A percentile compares a stretch with the other conserved stretches of the same genome.
These are phyloP conservation scores for Drosophila ohnishii DNA, from an alignment of 1,140 invertebrate genomes.

Conservation along the genomic window DNA sequence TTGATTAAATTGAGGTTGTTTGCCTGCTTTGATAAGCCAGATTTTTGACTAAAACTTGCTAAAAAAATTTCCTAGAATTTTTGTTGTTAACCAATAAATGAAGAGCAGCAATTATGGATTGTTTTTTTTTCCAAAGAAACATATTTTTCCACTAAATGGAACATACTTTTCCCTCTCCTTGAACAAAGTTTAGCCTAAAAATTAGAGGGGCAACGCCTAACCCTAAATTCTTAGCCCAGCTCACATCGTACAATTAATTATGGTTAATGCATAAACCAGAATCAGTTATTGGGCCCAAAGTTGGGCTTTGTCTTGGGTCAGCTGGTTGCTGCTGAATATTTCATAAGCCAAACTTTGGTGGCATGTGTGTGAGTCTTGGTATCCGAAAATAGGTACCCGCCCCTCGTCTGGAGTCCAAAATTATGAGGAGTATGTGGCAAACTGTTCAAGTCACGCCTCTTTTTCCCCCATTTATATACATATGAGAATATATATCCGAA, in stretches of 20 bases:
- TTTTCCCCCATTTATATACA: background rate
- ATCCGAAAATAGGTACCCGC: constrained; percentile 36
- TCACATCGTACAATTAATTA: constrained; percentile 30
- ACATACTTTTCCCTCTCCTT: background rate
- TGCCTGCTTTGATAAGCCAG: constrained; percentile 55
- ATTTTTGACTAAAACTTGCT: constrained; percentile 9
- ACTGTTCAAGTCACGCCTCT: constrained; percentile 32
- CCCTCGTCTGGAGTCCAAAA: constrained; percentile 1
- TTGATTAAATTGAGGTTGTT: constrained; percentile 70
- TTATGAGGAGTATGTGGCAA: constrained; percentile 32
- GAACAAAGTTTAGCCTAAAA: constrained; percentile 24
- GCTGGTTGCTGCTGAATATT: constrained; percentile 33
- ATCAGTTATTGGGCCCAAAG: constrained; percentile 13
- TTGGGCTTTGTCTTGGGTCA: constrained; percentile 14
- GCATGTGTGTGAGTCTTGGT: constrained; percentile 19
- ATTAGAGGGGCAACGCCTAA: constrained; percentile 31
- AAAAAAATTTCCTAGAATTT: background rate
- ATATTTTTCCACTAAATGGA: background rate
- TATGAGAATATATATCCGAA: background rate
- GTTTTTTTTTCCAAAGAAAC: background rate
- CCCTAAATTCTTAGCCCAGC: background rate
- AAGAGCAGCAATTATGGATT: background rate
- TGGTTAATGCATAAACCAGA: constrained; percentile 44
- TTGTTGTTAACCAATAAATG: background rate
- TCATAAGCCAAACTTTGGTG: constrained; percentile 38